Evolutionary conservation across 2,888 invertebrate genomes (phyloP), one percentile per base, ranked within the genome.

Genomic region (Metacarcinus magister): DNA sequence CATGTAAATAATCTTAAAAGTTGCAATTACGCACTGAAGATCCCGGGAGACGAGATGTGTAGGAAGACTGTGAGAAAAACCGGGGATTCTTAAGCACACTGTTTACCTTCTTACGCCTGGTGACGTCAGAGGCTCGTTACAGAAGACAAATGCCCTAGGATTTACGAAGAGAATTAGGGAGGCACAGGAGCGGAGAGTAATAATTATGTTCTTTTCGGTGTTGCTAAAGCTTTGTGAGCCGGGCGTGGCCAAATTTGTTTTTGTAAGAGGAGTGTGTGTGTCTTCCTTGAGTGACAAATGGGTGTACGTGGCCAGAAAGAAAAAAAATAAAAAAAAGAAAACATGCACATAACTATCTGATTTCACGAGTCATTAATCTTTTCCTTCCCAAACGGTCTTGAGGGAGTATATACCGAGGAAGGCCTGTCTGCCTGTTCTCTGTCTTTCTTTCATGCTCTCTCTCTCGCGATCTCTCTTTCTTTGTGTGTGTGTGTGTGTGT

Each of bases 51-150:
- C 28, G 91, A 43, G 91, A 48, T 23, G 91, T 23, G 8, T 23
- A 44, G 19, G 91, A 43, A 91, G 46, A 91, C 16, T 13, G 44
- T 4, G 19, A 91, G 8, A 91, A 46, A 91, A 91, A 91, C 7
- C n/a, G 46, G 46, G 91, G 46, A n/a, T n/a, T 91, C 91, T 46
- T 91, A 44, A 44, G 16, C 91, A 91, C 44, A n/a, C 4, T 91
- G 46, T 91, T 91, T 91, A 91, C 91, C 44, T 91, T 91, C 91
- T 91, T 46, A 91, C 91, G 91, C 91, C 23, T 44, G 46, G 44
- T 91, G 43, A 91, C 91, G 91, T 91, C 91, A 91, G 46, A 46
- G 10, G 91, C 91, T 91, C 91, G 91, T 91, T 91, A 44, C 48
- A 46, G 44, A 91, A 91, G 91, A 91, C 91, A 91, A 91, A 91